These are phyloP conservation scores for Mormyrus proboscirostris DNA, from an alignment of 2,797 vertebrate genomes.

Conservation along the genomic window DNA sequence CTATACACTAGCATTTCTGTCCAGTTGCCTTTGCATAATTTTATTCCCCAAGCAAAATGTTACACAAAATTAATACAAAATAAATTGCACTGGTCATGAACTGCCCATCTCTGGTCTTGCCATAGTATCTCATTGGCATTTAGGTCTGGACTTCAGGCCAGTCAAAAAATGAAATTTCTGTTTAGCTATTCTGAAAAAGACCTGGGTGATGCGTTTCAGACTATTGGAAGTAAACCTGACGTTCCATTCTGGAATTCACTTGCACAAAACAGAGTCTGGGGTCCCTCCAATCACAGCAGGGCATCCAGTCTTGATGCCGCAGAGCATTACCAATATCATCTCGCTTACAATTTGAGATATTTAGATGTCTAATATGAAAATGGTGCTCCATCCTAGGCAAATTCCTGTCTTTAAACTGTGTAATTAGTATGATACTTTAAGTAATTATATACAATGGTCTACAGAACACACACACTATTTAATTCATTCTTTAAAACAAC, in stretches of 20 bases:
- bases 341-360: background rate
- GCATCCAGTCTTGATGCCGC: background rate
- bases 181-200: background rate
- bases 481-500: constrained; percentile 3
- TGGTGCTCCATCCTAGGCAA: background rate
- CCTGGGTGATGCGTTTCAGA: background rate
- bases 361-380: background rate
- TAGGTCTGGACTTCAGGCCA: background rate
- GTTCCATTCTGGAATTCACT: background rate
- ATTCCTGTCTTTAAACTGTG: background rate
- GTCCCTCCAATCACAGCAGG: background rate
- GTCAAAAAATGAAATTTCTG: background rate
- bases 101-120: background rate
- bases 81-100: background rate
- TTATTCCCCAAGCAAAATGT: background rate
- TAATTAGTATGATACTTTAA: background rate
- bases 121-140: background rate
- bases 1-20: background rate
- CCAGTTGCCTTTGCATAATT: background rate
- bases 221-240: background rate
- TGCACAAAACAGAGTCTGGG: background rate
- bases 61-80: background rate
- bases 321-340: background rate
- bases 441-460: background rate
- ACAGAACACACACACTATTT: background rate